Percentiles rank a stretch among this genome's conserved stretches.
These are phyloP conservation scores for Athrips mouffetella DNA, from an alignment of 2,888 invertebrate genomes.

Conservation along the genomic window DNA sequence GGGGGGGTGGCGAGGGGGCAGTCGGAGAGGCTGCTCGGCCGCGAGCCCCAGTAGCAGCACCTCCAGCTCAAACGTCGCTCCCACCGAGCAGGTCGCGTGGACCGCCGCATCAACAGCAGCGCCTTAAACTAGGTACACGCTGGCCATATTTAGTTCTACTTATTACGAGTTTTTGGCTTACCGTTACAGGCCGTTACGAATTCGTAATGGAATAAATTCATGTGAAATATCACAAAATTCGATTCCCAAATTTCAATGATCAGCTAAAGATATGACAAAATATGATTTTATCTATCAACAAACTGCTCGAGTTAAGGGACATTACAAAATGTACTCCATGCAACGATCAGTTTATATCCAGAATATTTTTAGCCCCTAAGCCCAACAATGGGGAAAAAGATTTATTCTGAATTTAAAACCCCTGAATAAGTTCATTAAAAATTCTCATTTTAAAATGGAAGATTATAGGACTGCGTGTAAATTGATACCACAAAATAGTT, in stretches of 20 bases:
- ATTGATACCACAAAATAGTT: constrained; percentile 7
- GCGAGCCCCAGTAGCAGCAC: too few relatives aligned
- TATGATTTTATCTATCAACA: not conserved
- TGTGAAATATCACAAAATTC: constrained; percentile 6
- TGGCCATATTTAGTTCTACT: constrained; percentile 21
- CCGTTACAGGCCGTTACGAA: constrained; percentile 25
- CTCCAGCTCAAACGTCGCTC: too few relatives aligned
- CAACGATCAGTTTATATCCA: constrained; percentile 1
- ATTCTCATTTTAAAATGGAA: constrained; percentile 5
- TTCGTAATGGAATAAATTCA: constrained; percentile 15
- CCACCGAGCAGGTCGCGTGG: too few relatives aligned
- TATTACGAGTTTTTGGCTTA: constrained; percentile 25
- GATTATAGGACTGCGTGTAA: constrained; percentile 13
- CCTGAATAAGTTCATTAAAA: constrained; percentile 13
- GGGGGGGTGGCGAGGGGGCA: too few relatives aligned
- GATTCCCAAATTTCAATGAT: not conserved
- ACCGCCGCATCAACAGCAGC: too few relatives aligned
- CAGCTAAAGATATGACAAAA: not conserved
- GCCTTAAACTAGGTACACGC: constrained; percentile 24
- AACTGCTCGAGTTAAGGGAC: not conserved
- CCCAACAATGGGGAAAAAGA: not conserved
- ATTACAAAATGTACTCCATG: not conserved
- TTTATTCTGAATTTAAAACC: constrained; percentile 15
- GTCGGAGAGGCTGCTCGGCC: too few relatives aligned
- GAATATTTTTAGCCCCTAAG: constrained; percentile 4